Evolutionary conservation across 2,113 vertebrate genomes (phyloP), one percentile per base, ranked within the genome.

Genomic region (Aleadryas rufinucha): DNA sequence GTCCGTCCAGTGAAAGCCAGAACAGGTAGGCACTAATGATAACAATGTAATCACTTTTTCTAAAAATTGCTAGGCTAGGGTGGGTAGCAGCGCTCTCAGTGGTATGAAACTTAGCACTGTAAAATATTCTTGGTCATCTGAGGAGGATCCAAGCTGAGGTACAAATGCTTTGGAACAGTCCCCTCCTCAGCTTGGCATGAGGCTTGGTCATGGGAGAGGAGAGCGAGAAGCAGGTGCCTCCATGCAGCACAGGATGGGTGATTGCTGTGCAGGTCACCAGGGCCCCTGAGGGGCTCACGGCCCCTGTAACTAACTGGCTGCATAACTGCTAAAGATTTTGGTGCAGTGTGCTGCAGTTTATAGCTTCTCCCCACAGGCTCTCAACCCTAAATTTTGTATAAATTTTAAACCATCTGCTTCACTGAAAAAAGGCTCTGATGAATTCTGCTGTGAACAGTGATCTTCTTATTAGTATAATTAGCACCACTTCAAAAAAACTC

Each of bases 181-280:
- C 1, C 13, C 10, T 59, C 17, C 47, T 15, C 53, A 6, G 8
- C 21, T 3, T 41, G 50, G 9, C 13, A 3, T 1, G n/a, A 61
- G 74, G 60, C 6, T 81, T 44, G 54, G 45, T 6, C 45, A 45
- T 2, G 7, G 50, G 37, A 81, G 26, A 41, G 24, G n/a, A 33
- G 20, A 3, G 12, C 42, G 54, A 70, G 45, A 3, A 59, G 30
- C 52, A 42, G 50, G 42, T 37, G 53, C 45, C 23, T 2, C 4
- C 27, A 6, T 0, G 2, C 5, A 26, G 13, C 2, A 2, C 8
- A 3, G 50, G 42, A 15, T 45, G 47, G 8, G 24, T 1, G 35
- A 26, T 2, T 13, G 49, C 33, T 6, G 1, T 23, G 21, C 24
- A 24, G 18, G 39, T 7, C 74, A 12, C 19, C 28, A 21, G 30